Conservation (phyloP, 2,888 invertebrate species). For the Hemistola chrysoprasaria region DNA sequence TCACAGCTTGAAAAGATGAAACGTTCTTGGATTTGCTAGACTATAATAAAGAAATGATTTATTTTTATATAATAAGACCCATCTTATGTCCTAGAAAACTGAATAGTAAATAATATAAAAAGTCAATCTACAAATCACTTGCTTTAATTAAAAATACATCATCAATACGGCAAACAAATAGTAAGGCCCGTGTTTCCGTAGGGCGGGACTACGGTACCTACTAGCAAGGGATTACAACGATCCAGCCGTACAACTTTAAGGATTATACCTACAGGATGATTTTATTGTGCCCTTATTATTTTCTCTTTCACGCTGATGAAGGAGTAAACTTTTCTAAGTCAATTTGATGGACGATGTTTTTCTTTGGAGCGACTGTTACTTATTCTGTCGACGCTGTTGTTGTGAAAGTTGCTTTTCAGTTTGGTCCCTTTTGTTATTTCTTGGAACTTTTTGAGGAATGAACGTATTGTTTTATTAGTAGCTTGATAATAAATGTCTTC, state of each 20-base stretch:
- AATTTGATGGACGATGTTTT: conserved; percentile 19
- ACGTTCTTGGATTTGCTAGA: too few species aligned
- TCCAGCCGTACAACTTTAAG: conserved; percentile 44
- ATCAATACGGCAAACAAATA: conserved; percentile 4
- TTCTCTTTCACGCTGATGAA: conserved; percentile 15
- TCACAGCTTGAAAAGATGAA: too few species aligned
- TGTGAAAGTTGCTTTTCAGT: conserved; percentile 1
- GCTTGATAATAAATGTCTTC: too few species aligned
- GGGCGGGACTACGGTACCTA: conserved; percentile 43
- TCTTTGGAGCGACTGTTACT: not conserved
- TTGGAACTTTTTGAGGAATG: too few species aligned
- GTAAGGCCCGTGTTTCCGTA: conserved; percentile 40
- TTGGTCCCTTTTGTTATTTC: conserved; percentile 1
- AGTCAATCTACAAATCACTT: not conserved
- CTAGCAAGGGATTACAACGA: conserved; percentile 36
- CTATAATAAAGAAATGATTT: too few species aligned
- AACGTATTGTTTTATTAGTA: too few species aligned
- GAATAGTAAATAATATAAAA: too few species aligned
- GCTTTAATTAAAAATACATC: not conserved
- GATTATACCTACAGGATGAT: conserved; percentile 38
- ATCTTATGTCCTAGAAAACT: too few species aligned
- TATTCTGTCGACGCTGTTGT: conserved; percentile 2
- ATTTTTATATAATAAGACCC: too few species aligned
- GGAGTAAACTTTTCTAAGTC: conserved; percentile 20
- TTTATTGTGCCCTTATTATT: conserved; percentile 32